Evolutionary conservation across 1,140 invertebrate genomes (phyloP).

Genomic region (Anastrepha obliqua): DNA sequence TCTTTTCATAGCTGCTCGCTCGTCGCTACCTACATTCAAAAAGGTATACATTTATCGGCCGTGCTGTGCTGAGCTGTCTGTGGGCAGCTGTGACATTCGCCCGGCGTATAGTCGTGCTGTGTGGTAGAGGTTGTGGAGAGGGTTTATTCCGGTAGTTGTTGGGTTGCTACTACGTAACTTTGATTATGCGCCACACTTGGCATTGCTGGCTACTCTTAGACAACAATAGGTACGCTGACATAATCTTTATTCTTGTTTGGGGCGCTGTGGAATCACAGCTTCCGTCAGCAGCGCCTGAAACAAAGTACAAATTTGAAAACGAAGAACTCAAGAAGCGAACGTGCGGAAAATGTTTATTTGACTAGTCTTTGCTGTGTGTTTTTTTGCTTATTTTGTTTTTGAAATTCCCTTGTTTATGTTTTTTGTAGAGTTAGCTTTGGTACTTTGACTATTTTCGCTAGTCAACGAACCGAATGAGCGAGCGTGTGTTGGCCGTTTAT

Average conservation of each 20-base stretch:
- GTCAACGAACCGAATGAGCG: background rate
- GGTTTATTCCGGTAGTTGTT: constrained; percentile 4
- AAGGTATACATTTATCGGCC: background rate
- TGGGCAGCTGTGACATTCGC: background rate
- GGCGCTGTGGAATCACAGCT: too few relatives aligned
- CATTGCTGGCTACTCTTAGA: background rate
- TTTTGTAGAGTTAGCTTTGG: too few relatives aligned
- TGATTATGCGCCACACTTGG: background rate
- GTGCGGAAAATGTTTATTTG: too few relatives aligned
- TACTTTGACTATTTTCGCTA: background rate
- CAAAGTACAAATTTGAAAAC: too few relatives aligned
- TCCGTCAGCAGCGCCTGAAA: too few relatives aligned
- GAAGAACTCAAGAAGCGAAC: too few relatives aligned
- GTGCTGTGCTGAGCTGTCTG: background rate
- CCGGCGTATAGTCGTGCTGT: background rate
- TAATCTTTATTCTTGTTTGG: constrained; percentile 21
- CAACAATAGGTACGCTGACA: background rate
- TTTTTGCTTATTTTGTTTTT: too few relatives aligned
- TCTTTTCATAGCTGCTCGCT: background rate
- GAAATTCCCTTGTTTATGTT: too few relatives aligned
- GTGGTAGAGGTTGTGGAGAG: background rate
- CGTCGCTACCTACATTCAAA: background rate
- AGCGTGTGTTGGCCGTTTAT: background rate
- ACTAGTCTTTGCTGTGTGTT: too few relatives aligned
- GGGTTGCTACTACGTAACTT: background rate